These are phyloP conservation scores for Drosophila picticornis DNA, from an alignment of 2,888 invertebrate genomes.

Conservation along the genomic window DNA sequence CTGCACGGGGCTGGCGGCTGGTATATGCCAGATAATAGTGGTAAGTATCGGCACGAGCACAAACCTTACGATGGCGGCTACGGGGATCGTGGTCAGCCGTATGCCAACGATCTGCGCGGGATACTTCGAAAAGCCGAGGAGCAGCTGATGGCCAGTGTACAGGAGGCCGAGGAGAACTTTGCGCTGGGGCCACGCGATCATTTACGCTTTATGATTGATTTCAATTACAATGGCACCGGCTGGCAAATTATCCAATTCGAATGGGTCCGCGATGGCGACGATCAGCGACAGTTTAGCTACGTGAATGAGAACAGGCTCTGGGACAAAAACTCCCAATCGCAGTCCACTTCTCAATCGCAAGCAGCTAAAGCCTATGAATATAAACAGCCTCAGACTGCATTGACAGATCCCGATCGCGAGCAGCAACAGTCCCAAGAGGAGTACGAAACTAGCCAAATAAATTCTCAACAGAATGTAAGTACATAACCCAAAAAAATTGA, in stretches of 20 bases:
- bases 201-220: conserved; percentile 81
- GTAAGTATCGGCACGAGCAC: conserved; percentile 86
- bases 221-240: conserved; percentile 81
- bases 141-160: conserved; percentile 58
- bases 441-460: conserved; percentile 5
- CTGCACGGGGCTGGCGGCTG: conserved; percentile 85
- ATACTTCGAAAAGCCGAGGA: conserved; percentile 53
- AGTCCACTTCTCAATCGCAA: background rate
- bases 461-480: conserved; percentile 57
- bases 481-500: background rate
- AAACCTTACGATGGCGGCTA: conserved; percentile 86
- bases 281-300: conserved; percentile 75
- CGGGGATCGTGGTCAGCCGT: conserved; percentile 85
- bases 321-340: conserved; percentile 47
- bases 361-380: conserved; percentile 39
- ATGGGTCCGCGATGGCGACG: conserved; percentile 81
- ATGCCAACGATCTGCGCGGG: conserved; percentile 65
- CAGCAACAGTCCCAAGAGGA: conserved; percentile 4
- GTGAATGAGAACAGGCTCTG: conserved; percentile 87
- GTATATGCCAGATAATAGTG: conserved; percentile 87
- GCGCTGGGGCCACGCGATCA: conserved; percentile 75
- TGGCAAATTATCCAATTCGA: conserved; percentile 84
- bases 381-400: conserved; percentile 22
- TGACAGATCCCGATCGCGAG: background rate
- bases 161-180: conserved; percentile 46